Evolutionary conservation across 2,888 invertebrate genomes (phyloP), one percentile per base, ranked within the genome.

Genomic region (Archaeoteleia sp.): DNA sequence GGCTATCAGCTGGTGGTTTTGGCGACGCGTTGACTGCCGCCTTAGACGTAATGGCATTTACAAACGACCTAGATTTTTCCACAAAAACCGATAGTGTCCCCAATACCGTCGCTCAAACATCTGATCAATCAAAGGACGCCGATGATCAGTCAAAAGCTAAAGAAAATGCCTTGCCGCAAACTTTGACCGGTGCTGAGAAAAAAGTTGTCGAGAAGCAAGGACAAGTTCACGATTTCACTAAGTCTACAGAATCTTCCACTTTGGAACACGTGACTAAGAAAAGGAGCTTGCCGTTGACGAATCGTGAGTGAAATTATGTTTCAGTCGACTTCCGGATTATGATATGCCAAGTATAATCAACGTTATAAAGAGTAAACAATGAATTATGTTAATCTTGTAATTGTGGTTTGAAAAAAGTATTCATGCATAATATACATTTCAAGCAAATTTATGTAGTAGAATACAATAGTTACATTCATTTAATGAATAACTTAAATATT

Each of bases 21-120:
- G 88, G 87, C 29, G 89, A 88, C 20, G 92, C 92, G 0, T 85
- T 95, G 35, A 91, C 91, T 1, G 90, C 92, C 8, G 93, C 95
- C 0, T 88, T 95, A 53, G 94, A 94, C 80, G 93, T 94, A 70
- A 92, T 96, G 88, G 92, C 94, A 0, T 94, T 93, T 85, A 92
- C 94, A 6, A 91, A 91, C 73, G 94, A 95, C 80, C 86, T 92
- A 57, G 90, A 91, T 71, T 82, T 91, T 70, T 79, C 81, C 48
- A 51, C 75, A 45, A 74, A 54, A 69, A 74, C 69, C 70, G 73
- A 74, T 45, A 66, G 70, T 6, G 27, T 77, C 79, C 57, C 78
- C 82, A 75, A 80, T 82, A 67, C 74, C 82, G 71, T 78, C 5
- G 79, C 82, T 8, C 79, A 78, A 67, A 66, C 37, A 10, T 40